Evolutionary conservation across 1,140 invertebrate species (phyloP).

Genomic region (Drosophila auraria): DNA sequence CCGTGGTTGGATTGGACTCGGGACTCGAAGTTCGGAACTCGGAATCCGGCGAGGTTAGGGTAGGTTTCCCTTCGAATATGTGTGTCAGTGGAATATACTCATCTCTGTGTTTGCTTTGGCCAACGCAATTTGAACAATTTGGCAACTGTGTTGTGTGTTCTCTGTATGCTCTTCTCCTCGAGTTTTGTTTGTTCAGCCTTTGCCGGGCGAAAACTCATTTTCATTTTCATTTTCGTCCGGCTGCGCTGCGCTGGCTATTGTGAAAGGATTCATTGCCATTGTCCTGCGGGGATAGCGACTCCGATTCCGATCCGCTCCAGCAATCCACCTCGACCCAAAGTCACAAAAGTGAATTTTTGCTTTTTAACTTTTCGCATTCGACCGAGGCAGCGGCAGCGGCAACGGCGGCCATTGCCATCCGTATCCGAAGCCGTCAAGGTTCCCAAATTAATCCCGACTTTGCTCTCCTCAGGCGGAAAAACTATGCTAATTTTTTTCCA

Average conservation of each 20-base stretch:
- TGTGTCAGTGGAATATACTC: slow-evolving; percentile 70
- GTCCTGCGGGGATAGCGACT: slow-evolving; percentile 38
- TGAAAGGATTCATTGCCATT: slow-evolving; percentile 69
- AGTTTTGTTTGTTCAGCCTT: slow-evolving; percentile 76
- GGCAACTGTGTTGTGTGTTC: slow-evolving; percentile 64
- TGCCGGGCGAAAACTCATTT: slow-evolving; percentile 64
- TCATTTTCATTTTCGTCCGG: slow-evolving; percentile 31
- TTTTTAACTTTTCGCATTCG: slow-evolving; percentile 83
- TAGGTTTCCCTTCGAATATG: slow-evolving; percentile 70
- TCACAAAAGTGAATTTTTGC: slow-evolving; percentile 83
- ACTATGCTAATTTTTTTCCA: slow-evolving; percentile 74
- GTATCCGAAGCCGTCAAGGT: slow-evolving; percentile 19
- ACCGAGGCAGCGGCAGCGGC: slow-evolving; percentile 28
- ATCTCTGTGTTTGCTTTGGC: slow-evolving; percentile 78
- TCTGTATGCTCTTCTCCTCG: slow-evolving; percentile 20
- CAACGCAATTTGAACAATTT: slow-evolving; percentile 80
- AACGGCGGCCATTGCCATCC: slow-evolving; percentile 48
- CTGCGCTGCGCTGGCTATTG: slow-evolving; percentile 43
- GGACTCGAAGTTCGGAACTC: neutral
- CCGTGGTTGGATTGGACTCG: slow-evolving; percentile 40
- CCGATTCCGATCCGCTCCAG: slow-evolving; percentile 29
- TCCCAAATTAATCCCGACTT: slow-evolving; percentile 77
- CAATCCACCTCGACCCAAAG: slow-evolving; percentile 64
- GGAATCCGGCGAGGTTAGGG: slow-evolving; percentile 55
- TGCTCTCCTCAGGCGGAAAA: slow-evolving; percentile 71